phyloP scores from a whole-genome alignment of 2,113 vertebrate species.

The Albula goreensis region DNA sequence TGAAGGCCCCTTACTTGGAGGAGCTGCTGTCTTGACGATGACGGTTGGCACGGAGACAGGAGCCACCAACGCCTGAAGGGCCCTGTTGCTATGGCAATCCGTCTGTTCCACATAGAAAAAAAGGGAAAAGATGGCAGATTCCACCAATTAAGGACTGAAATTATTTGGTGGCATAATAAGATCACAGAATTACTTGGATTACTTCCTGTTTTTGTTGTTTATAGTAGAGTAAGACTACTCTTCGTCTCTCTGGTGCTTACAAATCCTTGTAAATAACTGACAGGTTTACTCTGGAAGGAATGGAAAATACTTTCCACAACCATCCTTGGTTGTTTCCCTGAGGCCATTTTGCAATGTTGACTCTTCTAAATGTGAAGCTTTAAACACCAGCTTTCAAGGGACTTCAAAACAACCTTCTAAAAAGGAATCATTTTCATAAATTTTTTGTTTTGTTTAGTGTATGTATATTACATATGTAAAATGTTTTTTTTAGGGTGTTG shows the following conservation, averaged over 20 bases:
- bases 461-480: no score
- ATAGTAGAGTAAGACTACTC: not conserved
- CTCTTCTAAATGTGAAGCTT: not conserved
- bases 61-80: slow-evolving; percentile 61
- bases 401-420: not conserved
- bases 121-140: slow-evolving; percentile 80
- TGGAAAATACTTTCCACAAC: not conserved
- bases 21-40: slow-evolving; percentile 85
- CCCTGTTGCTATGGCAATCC: slow-evolving; percentile 83
- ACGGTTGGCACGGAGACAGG: slow-evolving; percentile 71
- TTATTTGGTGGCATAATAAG: slow-evolving; percentile 10
- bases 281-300: slow-evolving; percentile 2
- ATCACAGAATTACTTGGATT: not conserved
- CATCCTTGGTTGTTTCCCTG: not conserved
- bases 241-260: not conserved
- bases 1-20: slow-evolving; percentile 83
- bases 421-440: not conserved
- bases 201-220: not conserved
- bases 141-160: slow-evolving; percentile 69
- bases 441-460: not conserved
- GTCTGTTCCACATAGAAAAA: slow-evolving; percentile 82
- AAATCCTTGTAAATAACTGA: not conserved
- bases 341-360: not conserved
- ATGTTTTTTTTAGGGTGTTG: no score
- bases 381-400: not conserved